Conservation (phyloP, 2,888 invertebrate species). For the Cosmopolites sordidus region DNA sequence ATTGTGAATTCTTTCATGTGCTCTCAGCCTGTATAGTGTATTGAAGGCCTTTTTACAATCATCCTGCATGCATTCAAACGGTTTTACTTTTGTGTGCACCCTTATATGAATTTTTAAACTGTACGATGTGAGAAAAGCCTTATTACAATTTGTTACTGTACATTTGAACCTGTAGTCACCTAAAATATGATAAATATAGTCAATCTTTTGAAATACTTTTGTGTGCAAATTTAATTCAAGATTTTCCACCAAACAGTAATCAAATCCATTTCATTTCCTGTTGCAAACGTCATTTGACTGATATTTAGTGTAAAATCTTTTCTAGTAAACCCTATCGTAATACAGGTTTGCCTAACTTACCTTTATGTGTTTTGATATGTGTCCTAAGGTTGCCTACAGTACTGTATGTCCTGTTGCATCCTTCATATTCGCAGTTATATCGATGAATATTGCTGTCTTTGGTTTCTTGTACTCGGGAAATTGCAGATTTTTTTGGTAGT, state of each 20-base stretch:
- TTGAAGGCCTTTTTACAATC: constrained; percentile 92
- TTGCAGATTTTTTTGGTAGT: constrained; percentile 1
- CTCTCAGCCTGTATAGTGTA: constrained; percentile 86
- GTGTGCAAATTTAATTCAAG: too few species aligned
- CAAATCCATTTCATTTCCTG: too few species aligned
- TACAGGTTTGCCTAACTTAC: too few species aligned
- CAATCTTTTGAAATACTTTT: neutral
- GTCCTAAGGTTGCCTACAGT: constrained; percentile 91
- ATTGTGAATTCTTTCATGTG: constrained; percentile 88
- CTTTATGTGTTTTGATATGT: constrained; percentile 94
- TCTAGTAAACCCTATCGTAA: too few species aligned
- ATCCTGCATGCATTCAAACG: constrained; percentile 77
- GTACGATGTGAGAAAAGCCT: constrained; percentile 91
- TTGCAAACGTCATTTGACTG: too few species aligned
- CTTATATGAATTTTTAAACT: constrained; percentile 91
- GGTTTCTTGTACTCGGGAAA: constrained; percentile 12
- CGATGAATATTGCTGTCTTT: constrained; percentile 61
- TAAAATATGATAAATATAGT: constrained; percentile 49
- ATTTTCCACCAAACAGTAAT: too few species aligned
- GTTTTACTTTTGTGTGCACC: constrained; percentile 89
- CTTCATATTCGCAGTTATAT: constrained; percentile 84
- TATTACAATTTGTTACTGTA: constrained; percentile 79
- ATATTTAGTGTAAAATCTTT: too few species aligned
- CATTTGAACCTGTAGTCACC: constrained; percentile 94
- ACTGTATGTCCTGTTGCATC: constrained; percentile 84